These are phyloP conservation scores for Leucophenga montana DNA, from an alignment of 2,888 invertebrate genomes.

Conservation along the genomic window DNA sequence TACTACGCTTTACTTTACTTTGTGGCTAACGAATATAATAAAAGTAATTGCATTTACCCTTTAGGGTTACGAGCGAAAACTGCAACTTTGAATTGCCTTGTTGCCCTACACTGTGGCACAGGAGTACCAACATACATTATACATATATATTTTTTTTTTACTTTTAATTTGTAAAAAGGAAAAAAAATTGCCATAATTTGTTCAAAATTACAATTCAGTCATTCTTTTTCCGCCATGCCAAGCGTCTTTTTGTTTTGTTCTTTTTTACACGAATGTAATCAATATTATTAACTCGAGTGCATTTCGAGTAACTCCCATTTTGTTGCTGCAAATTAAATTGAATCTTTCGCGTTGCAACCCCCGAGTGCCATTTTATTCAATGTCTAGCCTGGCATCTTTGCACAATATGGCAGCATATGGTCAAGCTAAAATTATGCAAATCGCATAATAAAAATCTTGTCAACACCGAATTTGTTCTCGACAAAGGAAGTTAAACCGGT, in stretches of 20 bases:
- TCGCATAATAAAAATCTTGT: conserved; percentile 63
- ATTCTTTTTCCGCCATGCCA: conserved; percentile 5
- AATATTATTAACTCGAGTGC: conserved; percentile 16
- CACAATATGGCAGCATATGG: conserved; percentile 38
- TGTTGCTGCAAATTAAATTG: neutral
- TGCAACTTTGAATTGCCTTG: conserved; percentile 41
- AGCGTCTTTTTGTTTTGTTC: neutral
- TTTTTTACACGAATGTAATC: conserved; percentile 14
- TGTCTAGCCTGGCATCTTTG: neutral
- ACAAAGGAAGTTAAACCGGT: conserved; percentile 15
- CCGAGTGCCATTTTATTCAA: neutral
- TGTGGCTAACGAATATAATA: conserved; percentile 50
- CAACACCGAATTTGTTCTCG: conserved; percentile 41
- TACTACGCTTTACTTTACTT: conserved; percentile 11
- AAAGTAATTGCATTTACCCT: conserved; percentile 71
- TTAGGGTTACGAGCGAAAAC: conserved; percentile 68
- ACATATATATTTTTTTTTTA: conserved; percentile 48
- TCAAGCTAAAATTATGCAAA: conserved; percentile 57
- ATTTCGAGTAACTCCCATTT: neutral
- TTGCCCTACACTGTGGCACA: conserved; percentile 8
- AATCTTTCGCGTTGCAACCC: neutral
- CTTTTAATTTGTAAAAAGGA: conserved; percentile 36
- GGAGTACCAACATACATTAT: conserved; percentile 35
- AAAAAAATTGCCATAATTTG: conserved; percentile 71
- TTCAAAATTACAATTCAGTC: conserved; percentile 59